Percentiles rank a stretch among this genome's conserved stretches.
Conservation (phyloP, 2,113 vertebrate species). For the Triplophysa dalaica region DNA sequence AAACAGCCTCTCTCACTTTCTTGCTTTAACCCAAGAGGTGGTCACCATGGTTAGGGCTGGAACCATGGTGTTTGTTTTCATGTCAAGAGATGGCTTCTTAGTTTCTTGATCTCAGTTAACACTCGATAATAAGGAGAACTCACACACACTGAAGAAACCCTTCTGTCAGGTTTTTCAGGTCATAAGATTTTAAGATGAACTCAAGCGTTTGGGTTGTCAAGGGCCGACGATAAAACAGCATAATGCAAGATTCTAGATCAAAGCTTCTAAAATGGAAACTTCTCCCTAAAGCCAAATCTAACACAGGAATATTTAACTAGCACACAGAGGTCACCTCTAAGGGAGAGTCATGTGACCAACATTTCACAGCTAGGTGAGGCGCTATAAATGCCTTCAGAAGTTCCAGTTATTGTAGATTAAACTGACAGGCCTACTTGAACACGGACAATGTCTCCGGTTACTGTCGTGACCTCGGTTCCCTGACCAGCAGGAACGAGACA, state of each 20-base stretch:
- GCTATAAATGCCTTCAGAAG: background rate
- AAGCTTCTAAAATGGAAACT: constrained; percentile 33
- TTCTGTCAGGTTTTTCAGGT: constrained; percentile 62
- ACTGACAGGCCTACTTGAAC: background rate
- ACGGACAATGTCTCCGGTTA: background rate
- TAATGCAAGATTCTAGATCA: constrained; percentile 42
- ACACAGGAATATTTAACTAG: constrained; percentile 36
- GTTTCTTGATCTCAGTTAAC: constrained; percentile 24
- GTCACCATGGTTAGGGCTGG: constrained; percentile 8
- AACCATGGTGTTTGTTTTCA: constrained; percentile 59
- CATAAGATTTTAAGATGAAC: constrained; percentile 39
- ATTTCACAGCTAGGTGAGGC: background rate
- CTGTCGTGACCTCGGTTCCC: too few relatives aligned
- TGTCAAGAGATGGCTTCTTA: constrained; percentile 56
- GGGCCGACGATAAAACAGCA: background rate
- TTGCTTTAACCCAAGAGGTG: constrained; percentile 22
- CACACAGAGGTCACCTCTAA: constrained; percentile 30
- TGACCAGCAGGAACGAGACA: too few relatives aligned
- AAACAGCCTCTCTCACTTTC: constrained; percentile 2
- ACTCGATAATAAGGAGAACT: background rate
- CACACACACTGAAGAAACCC: constrained; percentile 19
- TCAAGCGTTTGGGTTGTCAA: constrained; percentile 13
- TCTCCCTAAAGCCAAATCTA: constrained; percentile 38
- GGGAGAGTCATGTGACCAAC: constrained; percentile 18
- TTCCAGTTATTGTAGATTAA: background rate